A percentile compares a stretch with the other conserved stretches of the same genome.
These are phyloP conservation scores for Cydia splendana DNA, from an alignment of 1,140 invertebrate genomes.

Conservation along the genomic window DNA sequence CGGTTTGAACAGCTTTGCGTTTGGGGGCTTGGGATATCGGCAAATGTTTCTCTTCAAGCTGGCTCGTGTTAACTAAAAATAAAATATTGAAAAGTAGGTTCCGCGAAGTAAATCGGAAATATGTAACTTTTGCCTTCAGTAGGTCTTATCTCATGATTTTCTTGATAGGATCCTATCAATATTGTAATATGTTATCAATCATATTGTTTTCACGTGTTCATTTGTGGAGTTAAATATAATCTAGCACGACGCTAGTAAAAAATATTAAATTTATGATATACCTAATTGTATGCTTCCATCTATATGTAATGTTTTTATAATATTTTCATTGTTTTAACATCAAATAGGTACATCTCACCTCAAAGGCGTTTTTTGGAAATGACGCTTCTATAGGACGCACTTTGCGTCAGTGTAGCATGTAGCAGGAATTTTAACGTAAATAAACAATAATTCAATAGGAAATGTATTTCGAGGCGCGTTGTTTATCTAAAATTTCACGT, in stretches of 20 bases:
- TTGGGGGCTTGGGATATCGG: not conserved
- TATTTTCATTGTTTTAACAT: not conserved
- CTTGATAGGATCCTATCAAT: no score
- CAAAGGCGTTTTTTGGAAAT: not conserved
- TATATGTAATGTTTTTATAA: no score
- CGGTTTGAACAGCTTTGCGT: not conserved
- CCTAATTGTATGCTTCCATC: no score
- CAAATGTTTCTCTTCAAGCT: not conserved
- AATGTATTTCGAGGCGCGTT: constrained; percentile 17
- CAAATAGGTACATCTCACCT: no score
- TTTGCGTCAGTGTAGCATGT: not conserved
- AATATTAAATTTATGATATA: no score
- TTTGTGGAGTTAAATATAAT: no score
- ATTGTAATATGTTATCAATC: no score
- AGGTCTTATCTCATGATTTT: no score
- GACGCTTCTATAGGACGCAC: constrained; percentile 20
- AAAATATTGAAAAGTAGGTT: not conserved
- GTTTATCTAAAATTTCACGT: constrained; percentile 25
- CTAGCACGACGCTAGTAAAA: no score
- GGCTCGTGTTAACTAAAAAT: not conserved
- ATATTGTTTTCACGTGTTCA: no score
- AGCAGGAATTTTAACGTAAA: constrained; percentile 29
- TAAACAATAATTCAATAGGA: constrained; percentile 28
- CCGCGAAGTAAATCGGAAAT: not conserved
- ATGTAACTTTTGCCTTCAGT: not conserved